phyloP scores from a whole-genome alignment of 2,888 invertebrate species.

The Ichneumoninae sp. region DNA sequence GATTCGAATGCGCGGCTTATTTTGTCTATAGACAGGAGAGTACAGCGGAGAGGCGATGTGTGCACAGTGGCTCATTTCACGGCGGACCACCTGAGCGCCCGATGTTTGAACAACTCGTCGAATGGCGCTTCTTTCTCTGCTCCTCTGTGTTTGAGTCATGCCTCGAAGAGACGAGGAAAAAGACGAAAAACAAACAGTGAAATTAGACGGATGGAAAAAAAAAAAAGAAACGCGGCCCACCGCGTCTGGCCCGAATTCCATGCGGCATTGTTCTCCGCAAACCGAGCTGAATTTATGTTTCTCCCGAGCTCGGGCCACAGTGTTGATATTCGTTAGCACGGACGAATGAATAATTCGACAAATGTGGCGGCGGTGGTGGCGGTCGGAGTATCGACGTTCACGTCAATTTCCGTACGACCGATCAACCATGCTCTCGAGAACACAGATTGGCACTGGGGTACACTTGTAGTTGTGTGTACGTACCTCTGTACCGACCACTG shows the following conservation, averaged over 20 bases:
- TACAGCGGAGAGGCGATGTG: slow-evolving; percentile 67
- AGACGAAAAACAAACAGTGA: slow-evolving; percentile 41
- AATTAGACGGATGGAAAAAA: slow-evolving; percentile 42
- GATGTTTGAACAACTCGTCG: slow-evolving; percentile 73
- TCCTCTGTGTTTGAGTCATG: slow-evolving; percentile 48
- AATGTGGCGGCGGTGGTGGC: slow-evolving; percentile 16
- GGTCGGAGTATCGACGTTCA: slow-evolving; percentile 24
- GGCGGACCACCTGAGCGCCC: slow-evolving; percentile 76
- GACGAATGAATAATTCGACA: slow-evolving; percentile 47
- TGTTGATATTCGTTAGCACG: slow-evolving; percentile 9
- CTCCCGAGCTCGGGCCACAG: neutral
- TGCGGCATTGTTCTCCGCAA: neutral
- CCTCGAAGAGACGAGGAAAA: slow-evolving; percentile 41
- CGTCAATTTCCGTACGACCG: slow-evolving; percentile 48
- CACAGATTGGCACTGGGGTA: slow-evolving; percentile 29
- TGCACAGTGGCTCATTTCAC: slow-evolving; percentile 79
- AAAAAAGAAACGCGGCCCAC: neutral
- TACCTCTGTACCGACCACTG: slow-evolving; percentile 25
- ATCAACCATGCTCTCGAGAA: slow-evolving; percentile 48
- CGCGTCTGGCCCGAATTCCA: neutral
- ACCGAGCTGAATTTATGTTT: slow-evolving; percentile 30
- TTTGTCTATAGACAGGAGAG: slow-evolving; percentile 68
- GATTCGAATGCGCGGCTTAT: slow-evolving; percentile 63
- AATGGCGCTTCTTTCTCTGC: slow-evolving; percentile 33
- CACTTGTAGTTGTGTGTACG: slow-evolving; percentile 32